Evolutionary conservation across 2,797 vertebrate genomes (phyloP).

Genomic region (Lacerta agilis): DNA sequence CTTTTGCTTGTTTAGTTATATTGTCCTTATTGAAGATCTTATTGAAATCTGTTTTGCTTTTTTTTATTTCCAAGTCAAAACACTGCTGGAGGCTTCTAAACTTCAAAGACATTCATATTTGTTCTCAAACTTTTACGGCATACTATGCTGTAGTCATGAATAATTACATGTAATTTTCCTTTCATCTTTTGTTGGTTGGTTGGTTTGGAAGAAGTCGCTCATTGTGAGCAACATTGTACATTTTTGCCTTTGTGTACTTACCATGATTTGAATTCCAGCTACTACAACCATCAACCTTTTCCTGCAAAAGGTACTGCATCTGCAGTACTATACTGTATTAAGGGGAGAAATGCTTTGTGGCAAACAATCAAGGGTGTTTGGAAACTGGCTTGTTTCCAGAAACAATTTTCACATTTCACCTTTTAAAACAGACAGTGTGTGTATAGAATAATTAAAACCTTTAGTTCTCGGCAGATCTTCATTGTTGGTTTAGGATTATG

Average conservation of each 20-base stretch:
- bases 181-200: slow-evolving; percentile 15
- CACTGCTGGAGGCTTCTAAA: slow-evolving; percentile 11
- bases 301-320: not conserved
- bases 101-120: slow-evolving; percentile 1
- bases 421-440: not conserved
- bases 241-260: not conserved
- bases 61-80: not conserved
- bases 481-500: not conserved
- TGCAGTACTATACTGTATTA: not conserved
- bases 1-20: not conserved
- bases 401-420: not conserved
- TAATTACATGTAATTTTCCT: slow-evolving; percentile 20
- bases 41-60: not conserved
- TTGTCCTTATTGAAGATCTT: not conserved
- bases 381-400: not conserved
- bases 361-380: slow-evolving; percentile 1
- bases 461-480: not conserved
- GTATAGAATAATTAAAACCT: not conserved
- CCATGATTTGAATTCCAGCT: not conserved
- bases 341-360: not conserved
- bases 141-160: slow-evolving; percentile 17
- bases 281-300: not conserved
- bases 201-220: slow-evolving; percentile 9
- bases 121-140: slow-evolving; percentile 14
- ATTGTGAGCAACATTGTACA: not conserved